These are phyloP conservation scores for Hylaeus volcanicus DNA, from an alignment of 1,140 invertebrate species.

Conservation along the genomic window DNA sequence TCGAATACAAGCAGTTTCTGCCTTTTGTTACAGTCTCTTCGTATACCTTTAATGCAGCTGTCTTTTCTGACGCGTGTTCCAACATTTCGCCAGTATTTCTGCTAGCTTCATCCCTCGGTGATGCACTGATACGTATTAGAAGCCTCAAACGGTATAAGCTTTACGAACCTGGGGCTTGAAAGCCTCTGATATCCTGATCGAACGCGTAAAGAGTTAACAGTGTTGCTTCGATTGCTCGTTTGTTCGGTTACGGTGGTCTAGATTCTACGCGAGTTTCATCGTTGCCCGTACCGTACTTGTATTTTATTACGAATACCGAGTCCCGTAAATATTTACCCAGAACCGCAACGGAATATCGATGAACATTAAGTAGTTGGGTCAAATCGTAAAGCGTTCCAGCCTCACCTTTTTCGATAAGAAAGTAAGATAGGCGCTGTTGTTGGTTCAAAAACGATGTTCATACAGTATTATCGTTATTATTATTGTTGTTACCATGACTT, in stretches of 20 bases:
- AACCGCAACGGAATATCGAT: neutral
- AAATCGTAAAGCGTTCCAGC: neutral
- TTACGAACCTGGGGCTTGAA: too few species aligned
- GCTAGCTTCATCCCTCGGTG: too few species aligned
- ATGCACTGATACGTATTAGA: too few species aligned
- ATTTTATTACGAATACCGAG: neutral
- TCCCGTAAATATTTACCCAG: conserved; percentile 3
- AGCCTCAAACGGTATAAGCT: too few species aligned
- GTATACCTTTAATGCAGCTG: too few species aligned
- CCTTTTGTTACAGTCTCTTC: too few species aligned
- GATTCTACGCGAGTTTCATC: neutral
- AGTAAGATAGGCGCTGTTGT: neutral
- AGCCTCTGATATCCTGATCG: too few species aligned
- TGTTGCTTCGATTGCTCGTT: neutral
- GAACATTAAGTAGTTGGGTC: neutral
- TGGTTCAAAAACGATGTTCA: neutral
- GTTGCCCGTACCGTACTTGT: neutral
- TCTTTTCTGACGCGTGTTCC: too few species aligned
- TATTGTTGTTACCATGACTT: too few species aligned
- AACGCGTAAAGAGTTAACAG: neutral
- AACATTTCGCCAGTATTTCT: too few species aligned
- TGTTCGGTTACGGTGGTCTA: neutral
- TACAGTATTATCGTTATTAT: neutral
- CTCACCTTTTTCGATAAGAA: conserved; percentile 28
- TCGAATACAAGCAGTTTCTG: too few species aligned